Conservation (phyloP, 2,797 vertebrate species). For the Simalia tracyae region DNA sequence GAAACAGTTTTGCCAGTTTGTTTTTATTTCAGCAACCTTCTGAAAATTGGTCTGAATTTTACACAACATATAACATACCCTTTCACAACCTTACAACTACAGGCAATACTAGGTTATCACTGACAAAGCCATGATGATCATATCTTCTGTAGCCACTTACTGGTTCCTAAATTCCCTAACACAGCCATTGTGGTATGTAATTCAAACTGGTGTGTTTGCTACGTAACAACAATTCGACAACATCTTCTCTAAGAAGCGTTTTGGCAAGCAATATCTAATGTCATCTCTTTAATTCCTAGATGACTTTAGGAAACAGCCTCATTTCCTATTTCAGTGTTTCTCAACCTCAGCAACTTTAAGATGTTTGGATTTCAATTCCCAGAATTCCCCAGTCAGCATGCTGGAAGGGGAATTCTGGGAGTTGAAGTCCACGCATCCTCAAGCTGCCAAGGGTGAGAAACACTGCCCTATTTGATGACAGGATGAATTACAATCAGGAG, state of each 20-base stretch:
- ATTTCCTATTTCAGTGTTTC: background rate
- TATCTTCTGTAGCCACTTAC: background rate
- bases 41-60: constrained; percentile 40
- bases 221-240: constrained; percentile 40
- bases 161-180: background rate
- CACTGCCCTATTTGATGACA: constrained; percentile 38
- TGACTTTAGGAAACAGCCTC: constrained; percentile 44
- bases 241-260: constrained; percentile 29
- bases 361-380: too few species aligned
- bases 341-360: background rate
- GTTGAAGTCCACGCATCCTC: background rate
- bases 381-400: too few species aligned
- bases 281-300: constrained; percentile 31
- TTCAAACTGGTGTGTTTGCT: constrained; percentile 35
- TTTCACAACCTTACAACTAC: background rate
- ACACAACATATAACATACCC: background rate
- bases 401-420: background rate
- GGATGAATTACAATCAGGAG: constrained; percentile 34
- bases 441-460: background rate
- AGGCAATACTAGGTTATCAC: background rate
- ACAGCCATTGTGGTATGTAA: background rate
- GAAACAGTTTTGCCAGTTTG: constrained; percentile 20
- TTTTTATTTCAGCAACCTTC: constrained; percentile 42
- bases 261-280: constrained; percentile 47
- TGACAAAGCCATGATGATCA: background rate